Conservation (phyloP, 2,113 vertebrate species). For the Carassius carassius region DNA sequence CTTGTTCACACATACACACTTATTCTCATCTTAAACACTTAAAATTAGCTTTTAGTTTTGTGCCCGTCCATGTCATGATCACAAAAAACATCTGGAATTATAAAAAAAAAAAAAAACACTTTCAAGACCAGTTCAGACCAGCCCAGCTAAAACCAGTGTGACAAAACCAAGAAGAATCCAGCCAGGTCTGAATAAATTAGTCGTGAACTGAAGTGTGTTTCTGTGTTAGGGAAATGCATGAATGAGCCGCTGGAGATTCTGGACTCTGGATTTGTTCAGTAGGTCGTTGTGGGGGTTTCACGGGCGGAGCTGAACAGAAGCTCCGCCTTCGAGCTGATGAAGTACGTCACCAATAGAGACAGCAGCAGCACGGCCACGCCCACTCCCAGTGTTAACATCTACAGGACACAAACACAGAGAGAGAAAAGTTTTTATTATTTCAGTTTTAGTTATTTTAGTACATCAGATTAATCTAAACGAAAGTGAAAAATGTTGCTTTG, state of each 20-base stretch:
- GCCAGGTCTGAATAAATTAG: slow-evolving; percentile 23
- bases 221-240: background rate
- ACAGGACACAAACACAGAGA: background rate
- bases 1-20: background rate
- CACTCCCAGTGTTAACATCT: slow-evolving; percentile 87
- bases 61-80: slow-evolving; percentile 63
- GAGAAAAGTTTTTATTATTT: too few relatives aligned
- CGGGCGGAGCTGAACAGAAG: slow-evolving; percentile 82
- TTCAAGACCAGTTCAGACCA: slow-evolving; percentile 63
- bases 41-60: slow-evolving; percentile 55
- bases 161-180: background rate
- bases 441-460: too few relatives aligned
- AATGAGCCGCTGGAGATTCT: background rate
- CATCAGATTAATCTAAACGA: too few relatives aligned
- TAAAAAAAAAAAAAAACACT: slow-evolving; percentile 1
- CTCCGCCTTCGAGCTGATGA: slow-evolving; percentile 88
- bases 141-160: slow-evolving; percentile 56
- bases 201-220: slow-evolving; percentile 28
- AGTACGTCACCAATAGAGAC: slow-evolving; percentile 84
- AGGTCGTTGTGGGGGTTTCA: slow-evolving; percentile 80
- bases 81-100: slow-evolving; percentile 58
- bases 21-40: slow-evolving; percentile 27
- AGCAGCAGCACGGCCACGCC: slow-evolving; percentile 80
- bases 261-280: slow-evolving; percentile 71
- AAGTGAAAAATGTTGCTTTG: too few relatives aligned